Evolutionary conservation across 2,113 vertebrate species (phyloP).

Genomic region (Thamnaconus septentrionalis): DNA sequence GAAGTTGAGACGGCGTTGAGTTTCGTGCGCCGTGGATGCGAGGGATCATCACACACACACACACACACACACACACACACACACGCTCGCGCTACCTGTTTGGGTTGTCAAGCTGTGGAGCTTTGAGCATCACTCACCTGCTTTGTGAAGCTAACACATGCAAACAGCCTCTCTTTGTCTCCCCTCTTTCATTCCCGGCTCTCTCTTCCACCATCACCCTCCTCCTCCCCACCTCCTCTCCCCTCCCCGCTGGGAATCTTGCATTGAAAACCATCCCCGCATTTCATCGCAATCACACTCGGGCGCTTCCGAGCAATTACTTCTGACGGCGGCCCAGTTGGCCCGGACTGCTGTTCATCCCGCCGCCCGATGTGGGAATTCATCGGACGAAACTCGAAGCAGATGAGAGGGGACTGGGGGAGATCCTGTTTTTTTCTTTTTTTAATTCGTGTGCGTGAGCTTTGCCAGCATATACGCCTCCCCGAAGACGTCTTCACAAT

Average conservation of each 20-base stretch:
- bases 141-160: background rate
- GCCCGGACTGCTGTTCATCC: slow-evolving; percentile 53
- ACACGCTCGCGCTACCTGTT: background rate
- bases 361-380: slow-evolving; percentile 38
- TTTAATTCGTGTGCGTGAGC: slow-evolving; percentile 48
- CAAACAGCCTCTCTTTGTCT: background rate
- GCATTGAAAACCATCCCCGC: slow-evolving; percentile 42
- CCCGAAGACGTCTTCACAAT: slow-evolving; percentile 55
- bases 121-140: background rate
- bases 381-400: slow-evolving; percentile 32
- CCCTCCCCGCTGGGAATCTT: slow-evolving; percentile 30
- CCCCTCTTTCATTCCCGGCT: background rate
- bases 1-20: slow-evolving; percentile 1
- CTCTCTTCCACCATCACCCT: background rate
- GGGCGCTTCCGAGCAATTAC: slow-evolving; percentile 59
- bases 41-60: slow-evolving; percentile 2
- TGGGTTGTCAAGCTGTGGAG: slow-evolving; percentile 1
- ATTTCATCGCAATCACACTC: slow-evolving; percentile 55
- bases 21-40: background rate
- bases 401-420: slow-evolving; percentile 23
- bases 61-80: too few relatives aligned
- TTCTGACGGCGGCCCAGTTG: slow-evolving; percentile 62
- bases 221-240: background rate
- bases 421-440: slow-evolving; percentile 7
- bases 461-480: slow-evolving; percentile 53